Percentiles rank a stretch among this genome's conserved stretches.
Evolutionary conservation across 92 coral and sea anemone genomes (phyloP).

Genomic region (Blastomussa wellsi): DNA sequence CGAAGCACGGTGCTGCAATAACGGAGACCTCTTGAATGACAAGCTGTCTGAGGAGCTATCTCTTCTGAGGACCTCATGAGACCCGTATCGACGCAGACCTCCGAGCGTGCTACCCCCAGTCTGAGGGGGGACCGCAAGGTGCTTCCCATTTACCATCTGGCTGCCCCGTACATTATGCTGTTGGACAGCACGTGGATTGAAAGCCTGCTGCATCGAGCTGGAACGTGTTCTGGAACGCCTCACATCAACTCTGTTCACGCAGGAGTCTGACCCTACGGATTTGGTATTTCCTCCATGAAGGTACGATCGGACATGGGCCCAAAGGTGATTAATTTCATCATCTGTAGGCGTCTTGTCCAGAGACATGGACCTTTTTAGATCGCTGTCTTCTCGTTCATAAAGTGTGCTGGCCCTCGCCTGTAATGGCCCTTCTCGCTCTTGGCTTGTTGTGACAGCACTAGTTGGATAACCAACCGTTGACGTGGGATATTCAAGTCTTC

Average conservation of each 20-base stretch:
- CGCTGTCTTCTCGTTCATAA: constrained; percentile 24
- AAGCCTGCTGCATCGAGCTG: constrained; percentile 52
- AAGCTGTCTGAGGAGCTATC: constrained; percentile 84
- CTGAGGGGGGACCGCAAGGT: constrained; percentile 28
- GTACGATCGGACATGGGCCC: constrained; percentile 96
- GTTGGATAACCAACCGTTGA: constrained; percentile 31
- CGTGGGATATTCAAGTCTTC: constrained; percentile 28
- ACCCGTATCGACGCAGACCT: constrained; percentile 85
- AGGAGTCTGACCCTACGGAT: constrained; percentile 95
- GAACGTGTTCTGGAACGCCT: constrained; percentile 81
- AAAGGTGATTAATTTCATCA: constrained; percentile 91
- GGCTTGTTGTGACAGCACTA: constrained; percentile 15
- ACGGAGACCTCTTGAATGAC: constrained; percentile 66
- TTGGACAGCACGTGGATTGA: background rate
- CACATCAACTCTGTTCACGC: constrained; percentile 83
- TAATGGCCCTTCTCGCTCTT: constrained; percentile 24
- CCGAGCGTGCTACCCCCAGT: constrained; percentile 46
- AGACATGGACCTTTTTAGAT: constrained; percentile 62
- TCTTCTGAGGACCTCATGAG: constrained; percentile 80
- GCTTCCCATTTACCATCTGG: background rate
- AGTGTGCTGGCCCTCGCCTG: constrained; percentile 19
- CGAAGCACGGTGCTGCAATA: constrained; percentile 86
- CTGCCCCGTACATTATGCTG: constrained; percentile 20
- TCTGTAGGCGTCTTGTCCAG: constrained; percentile 96
- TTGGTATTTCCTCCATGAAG: constrained; percentile 75